Evolutionary conservation across 2,113 vertebrate species (phyloP).

Genomic region (Tetrao urogallus): DNA sequence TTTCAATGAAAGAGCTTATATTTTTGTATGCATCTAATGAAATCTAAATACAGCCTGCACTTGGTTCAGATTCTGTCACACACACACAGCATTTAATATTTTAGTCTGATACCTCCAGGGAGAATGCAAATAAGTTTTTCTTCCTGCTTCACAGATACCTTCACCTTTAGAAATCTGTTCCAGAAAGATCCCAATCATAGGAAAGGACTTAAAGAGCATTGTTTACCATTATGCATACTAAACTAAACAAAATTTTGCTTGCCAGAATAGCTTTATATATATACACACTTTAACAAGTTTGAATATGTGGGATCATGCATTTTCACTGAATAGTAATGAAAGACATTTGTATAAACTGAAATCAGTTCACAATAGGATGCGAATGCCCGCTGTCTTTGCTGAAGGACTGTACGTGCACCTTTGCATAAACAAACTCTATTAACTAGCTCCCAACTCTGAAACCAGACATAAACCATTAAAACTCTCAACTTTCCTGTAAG

Average conservation of each 20-base stretch:
- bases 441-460: neutral
- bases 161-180: constrained; percentile 41
- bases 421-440: neutral
- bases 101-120: constrained; percentile 20
- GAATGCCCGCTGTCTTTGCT: neutral
- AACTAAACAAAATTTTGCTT: neutral
- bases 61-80: neutral
- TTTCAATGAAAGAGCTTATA: neutral
- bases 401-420: neutral
- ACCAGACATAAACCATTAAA: neutral
- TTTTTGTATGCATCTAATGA: neutral
- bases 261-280: neutral
- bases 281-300: neutral
- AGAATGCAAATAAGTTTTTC: neutral
- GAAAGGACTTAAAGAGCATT: constrained; percentile 25
- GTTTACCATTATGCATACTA: neutral
- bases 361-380: neutral
- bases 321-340: neutral
- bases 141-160: constrained; percentile 54
- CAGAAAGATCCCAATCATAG: constrained; percentile 48
- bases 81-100: constrained; percentile 1
- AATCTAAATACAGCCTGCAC: neutral
- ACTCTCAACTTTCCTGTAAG: neutral
- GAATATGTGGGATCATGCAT: constrained; percentile 4
- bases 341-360: neutral